Evolutionary conservation across 2,113 vertebrate species (phyloP).

Genomic region (Eurypyga helias): DNA sequence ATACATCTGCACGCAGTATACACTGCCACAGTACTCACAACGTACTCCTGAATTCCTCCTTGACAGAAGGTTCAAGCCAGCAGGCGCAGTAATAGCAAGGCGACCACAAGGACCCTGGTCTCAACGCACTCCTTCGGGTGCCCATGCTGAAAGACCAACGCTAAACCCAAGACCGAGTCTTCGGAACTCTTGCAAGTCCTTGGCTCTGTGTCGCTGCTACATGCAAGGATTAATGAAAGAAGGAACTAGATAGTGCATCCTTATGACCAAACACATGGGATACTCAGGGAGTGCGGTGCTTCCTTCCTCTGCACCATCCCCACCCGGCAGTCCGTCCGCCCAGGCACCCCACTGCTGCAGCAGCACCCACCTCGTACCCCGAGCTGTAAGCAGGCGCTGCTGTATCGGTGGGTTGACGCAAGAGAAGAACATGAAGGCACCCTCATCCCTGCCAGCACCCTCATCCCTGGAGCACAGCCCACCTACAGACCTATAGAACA

Average conservation of each 20-base stretch:
- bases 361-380: accelerated
- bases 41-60: not conserved
- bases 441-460: not conserved
- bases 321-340: accelerated
- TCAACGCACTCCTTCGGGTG: accelerated
- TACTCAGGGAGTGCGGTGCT: not conserved
- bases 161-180: not conserved
- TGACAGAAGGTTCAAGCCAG: not conserved
- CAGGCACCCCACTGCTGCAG: not conserved
- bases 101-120: not conserved
- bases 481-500: not conserved
- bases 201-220: not conserved
- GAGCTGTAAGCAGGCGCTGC: not conserved
- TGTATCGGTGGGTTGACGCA: accelerated
- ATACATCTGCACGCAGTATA: not conserved
- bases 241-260: not conserved
- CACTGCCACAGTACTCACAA: not conserved
- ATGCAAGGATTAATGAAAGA: not conserved
- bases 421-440: not conserved
- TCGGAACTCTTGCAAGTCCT: not conserved
- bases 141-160: not conserved
- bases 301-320: too few relatives aligned
- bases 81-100: not conserved
- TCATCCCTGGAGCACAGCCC: not conserved
- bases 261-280: not conserved